Percentiles rank a stretch among this genome's conserved stretches.
These are phyloP conservation scores for Botia kubotai DNA, from an alignment of 2,797 vertebrate species.

Conservation along the genomic window DNA sequence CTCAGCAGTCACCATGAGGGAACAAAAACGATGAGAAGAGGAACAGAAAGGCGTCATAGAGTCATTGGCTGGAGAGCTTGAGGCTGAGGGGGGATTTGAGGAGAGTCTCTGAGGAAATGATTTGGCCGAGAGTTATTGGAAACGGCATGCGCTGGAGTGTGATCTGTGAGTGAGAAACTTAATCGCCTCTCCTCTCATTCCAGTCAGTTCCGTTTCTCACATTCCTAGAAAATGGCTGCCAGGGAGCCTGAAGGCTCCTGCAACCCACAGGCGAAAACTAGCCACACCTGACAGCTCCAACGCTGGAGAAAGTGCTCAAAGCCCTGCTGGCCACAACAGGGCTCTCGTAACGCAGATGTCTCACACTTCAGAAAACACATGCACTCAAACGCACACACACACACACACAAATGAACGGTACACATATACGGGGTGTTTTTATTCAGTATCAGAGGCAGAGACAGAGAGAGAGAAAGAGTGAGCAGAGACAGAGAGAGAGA, in stretches of 20 bases:
- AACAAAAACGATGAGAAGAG: conserved; percentile 1
- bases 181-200: conserved; percentile 58
- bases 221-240: conserved; percentile 64
- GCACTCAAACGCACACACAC: conserved; percentile 9
- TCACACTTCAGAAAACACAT: conserved; percentile 47
- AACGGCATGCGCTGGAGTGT: conserved; percentile 50
- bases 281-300: conserved; percentile 39
- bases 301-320: conserved; percentile 15
- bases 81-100: conserved; percentile 56
- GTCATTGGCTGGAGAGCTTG: conserved; percentile 32
- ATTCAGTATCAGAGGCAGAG: conserved; percentile 49
- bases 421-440: conserved; percentile 47
- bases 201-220: conserved; percentile 54
- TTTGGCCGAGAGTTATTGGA: conserved; percentile 55
- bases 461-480: conserved; percentile 13
- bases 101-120: conserved; percentile 54
- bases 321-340: conserved; percentile 45
- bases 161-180: conserved; percentile 57
- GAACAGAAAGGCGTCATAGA: conserved; percentile 47
- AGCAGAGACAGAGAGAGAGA: conserved; percentile 33
- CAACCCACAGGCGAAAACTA: conserved; percentile 48
- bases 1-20: conserved; percentile 17
- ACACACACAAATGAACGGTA: conserved; percentile 56
- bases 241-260: conserved; percentile 41
- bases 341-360: background rate